Base-by-base conservation (phyloP, 1,140 invertebrate species). In the Sarcophaga bullata region DNA sequence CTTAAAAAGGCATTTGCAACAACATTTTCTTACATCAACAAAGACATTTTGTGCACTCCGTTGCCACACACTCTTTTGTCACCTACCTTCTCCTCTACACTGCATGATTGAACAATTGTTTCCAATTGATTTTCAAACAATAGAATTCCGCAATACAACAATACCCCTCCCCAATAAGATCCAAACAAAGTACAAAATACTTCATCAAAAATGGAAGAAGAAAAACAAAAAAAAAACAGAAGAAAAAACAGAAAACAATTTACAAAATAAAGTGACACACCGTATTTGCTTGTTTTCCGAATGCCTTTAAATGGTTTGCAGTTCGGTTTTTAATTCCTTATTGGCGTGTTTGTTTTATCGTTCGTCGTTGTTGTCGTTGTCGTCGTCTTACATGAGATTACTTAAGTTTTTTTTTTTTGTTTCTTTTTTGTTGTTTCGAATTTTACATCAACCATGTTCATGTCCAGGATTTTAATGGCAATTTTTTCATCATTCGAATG, bases 1-100 rank as follows among this genome's bases (percentile, higher is more conserved):
- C 62, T 19, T 50, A 78, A 50, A 75, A 47, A 37, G 73, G 11
- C 15, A 75, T 46, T 73, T 73, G 17, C 46, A 48, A 75, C 25
- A 47, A 47, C 73, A 75, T 75, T 75, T 76, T 76, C 73, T 17
- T 76, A 46, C 17, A 25, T 68, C 46, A 75, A 75, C 73, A 75
- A 75, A 75, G 73, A 75, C 73, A 75, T 75, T 75, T 75, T 47
- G 37, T 37, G 0, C 2, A 54, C 10, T 11, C 15, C 15, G 52
- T 15, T n/a, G n/a, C n/a, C n/a, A n/a, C 52, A 54, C 52, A 54
- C 52, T 5, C 15, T 37, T 37, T 37, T 37, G 4, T 37, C 25
- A 37, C 25, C 25, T 37, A 37, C 25, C 25, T 37, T 37, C 25
- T 4, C 1, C 25, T 37, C 25, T 4, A 37, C 25, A 37, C n/a